Conservation (phyloP, 2,113 vertebrate genomes). For the Oncorhynchus masou region DNA sequence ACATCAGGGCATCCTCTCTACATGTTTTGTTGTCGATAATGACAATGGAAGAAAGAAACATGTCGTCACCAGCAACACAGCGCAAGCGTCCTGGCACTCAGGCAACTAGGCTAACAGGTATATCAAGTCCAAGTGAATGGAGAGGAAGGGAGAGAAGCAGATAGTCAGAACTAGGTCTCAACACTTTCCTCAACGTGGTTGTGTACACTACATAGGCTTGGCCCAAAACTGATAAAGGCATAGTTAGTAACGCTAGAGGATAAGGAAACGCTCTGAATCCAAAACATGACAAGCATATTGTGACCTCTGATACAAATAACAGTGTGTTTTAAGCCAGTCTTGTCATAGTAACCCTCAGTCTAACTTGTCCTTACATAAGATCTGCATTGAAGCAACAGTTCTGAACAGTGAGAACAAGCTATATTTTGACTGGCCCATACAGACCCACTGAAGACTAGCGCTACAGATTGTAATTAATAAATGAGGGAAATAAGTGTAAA, state of each 20-base stretch:
- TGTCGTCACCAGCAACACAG: not conserved
- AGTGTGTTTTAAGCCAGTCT: not conserved
- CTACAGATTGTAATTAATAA: too few relatives aligned
- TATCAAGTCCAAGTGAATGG: constrained; percentile 23
- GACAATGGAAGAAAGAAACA: not conserved
- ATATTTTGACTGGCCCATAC: too few relatives aligned
- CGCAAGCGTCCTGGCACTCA: not conserved
- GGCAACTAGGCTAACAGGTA: constrained; percentile 47
- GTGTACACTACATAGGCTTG: not conserved
- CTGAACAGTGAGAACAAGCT: too few relatives aligned
- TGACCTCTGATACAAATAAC: not conserved
- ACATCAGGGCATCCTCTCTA: not conserved
- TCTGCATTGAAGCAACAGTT: not conserved
- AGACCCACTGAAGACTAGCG: too few relatives aligned
- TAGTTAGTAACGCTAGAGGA: not conserved
- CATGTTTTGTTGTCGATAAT: not conserved
- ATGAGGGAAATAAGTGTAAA: too few relatives aligned
- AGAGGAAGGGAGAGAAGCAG: constrained; percentile 17
- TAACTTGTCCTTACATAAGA: not conserved
- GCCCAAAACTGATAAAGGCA: not conserved
- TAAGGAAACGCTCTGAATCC: not conserved
- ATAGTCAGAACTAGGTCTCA: too few relatives aligned
- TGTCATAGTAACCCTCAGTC: not conserved
- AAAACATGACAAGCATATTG: not conserved
- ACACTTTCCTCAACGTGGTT: too few relatives aligned